Percentiles rank a stretch among this genome's conserved stretches.
Conservation (phyloP, 2,113 vertebrate species). For the Melanerpes aurifrons region DNA sequence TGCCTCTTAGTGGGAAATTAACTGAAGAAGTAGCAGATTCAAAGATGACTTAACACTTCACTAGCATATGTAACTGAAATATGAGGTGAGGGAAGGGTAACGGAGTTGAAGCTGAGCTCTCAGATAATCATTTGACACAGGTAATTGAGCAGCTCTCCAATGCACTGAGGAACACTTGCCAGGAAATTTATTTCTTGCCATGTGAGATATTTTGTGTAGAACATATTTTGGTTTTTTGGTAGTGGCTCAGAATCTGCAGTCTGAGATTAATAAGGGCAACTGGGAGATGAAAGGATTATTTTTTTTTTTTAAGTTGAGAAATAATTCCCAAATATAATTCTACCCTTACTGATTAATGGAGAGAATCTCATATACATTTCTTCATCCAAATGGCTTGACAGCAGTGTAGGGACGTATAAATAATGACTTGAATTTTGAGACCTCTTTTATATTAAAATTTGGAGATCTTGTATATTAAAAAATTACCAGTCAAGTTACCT, state of each 20-base stretch:
- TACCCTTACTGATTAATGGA: background rate
- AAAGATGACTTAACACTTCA: constrained; percentile 87
- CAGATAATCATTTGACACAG: constrained; percentile 91
- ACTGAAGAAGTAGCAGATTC: constrained; percentile 87
- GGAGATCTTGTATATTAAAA: background rate
- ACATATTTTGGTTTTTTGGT: background rate
- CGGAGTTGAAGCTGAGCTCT: constrained; percentile 92
- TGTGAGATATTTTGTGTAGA: background rate
- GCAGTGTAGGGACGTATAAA: background rate
- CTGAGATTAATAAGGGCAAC: constrained; percentile 49
- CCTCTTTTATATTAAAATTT: background rate
- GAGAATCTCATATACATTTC: background rate
- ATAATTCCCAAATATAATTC: background rate
- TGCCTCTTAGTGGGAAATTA: constrained; percentile 89
- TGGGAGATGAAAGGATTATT: constrained; percentile 58
- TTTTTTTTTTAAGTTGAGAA: background rate
- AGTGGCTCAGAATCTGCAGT: constrained; percentile 40
- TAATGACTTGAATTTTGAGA: background rate
- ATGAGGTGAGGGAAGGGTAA: constrained; percentile 85
- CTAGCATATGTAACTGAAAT: constrained; percentile 92
- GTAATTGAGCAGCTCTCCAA: constrained; percentile 92
- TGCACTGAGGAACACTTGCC: constrained; percentile 74
- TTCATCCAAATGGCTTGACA: background rate
- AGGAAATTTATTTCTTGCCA: constrained; percentile 25
- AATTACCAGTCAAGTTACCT: background rate